These are phyloP conservation scores for Empis stercorea DNA, from an alignment of 2,888 invertebrate genomes.

Conservation along the genomic window DNA sequence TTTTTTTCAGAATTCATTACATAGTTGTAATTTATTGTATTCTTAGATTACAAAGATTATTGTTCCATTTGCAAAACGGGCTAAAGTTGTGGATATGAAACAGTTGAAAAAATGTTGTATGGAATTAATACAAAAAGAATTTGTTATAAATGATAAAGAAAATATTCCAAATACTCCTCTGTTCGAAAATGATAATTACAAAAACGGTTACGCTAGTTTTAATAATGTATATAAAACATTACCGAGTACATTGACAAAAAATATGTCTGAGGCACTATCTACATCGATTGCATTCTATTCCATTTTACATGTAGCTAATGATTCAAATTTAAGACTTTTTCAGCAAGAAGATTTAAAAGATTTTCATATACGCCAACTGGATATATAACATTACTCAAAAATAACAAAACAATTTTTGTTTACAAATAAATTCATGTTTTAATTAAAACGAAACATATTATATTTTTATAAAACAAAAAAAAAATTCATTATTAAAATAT, in stretches of 20 bases:
- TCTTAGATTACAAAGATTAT: conserved; percentile 53
- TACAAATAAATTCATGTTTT: no score
- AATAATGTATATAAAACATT: conserved; percentile 43
- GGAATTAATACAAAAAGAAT: conserved; percentile 41
- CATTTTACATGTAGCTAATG: conserved; percentile 73
- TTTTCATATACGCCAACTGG: conserved; percentile 34
- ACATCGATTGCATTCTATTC: conserved; percentile 68
- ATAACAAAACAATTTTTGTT: no score
- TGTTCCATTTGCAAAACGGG: conserved; percentile 67
- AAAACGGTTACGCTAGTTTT: conserved; percentile 41
- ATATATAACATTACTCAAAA: neutral
- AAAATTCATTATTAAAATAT: no score
- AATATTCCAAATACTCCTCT: conserved; percentile 18
- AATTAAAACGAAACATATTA: no score
- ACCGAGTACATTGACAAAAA: conserved; percentile 43
- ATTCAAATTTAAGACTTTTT: conserved; percentile 49
- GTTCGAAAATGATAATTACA: conserved; percentile 23
- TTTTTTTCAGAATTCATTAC: no score
- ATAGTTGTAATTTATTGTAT: no score
- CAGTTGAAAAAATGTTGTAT: conserved; percentile 66
- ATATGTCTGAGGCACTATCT: conserved; percentile 60
- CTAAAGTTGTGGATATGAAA: conserved; percentile 79
- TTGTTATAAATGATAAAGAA: conserved; percentile 14
- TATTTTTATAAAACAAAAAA: no score
- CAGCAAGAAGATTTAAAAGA: conserved; percentile 41